Evolutionary conservation across 2,888 invertebrate species (phyloP).

Genomic region (Cylindroiulus punctatus): DNA sequence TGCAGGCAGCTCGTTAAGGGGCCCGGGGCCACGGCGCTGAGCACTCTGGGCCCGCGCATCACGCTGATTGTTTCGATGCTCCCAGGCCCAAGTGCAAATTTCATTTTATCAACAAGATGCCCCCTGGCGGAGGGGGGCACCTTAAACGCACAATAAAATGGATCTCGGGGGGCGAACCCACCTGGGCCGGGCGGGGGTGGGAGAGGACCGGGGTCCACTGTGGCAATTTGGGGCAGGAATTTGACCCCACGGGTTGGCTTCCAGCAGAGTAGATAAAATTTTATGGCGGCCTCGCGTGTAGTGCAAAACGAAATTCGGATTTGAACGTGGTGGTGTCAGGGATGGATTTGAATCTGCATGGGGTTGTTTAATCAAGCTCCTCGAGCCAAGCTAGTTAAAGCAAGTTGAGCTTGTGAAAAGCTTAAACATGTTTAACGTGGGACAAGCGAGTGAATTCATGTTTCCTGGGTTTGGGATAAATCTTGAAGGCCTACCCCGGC

Average conservation of each 20-base stretch:
- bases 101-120: not conserved
- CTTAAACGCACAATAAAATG: not conserved
- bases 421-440: too few relatives aligned
- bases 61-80: constrained; percentile 9
- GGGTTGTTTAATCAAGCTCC: too few relatives aligned
- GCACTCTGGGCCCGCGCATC: not conserved
- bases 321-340: too few relatives aligned
- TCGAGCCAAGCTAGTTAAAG: too few relatives aligned
- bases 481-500: too few relatives aligned
- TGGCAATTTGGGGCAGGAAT: not conserved
- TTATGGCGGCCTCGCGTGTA: not conserved
- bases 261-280: not conserved
- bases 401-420: too few relatives aligned
- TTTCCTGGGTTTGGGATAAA: too few relatives aligned
- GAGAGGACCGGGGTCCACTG: not conserved
- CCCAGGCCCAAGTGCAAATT: not conserved
- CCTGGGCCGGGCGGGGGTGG: constrained; percentile 1
- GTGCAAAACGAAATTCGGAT: not conserved
- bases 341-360: too few relatives aligned
- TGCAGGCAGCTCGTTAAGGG: not conserved
- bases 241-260: not conserved
- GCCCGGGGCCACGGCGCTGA: not conserved
- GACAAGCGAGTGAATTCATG: too few relatives aligned
- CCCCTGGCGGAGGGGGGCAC: not conserved
- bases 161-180: not conserved